Percentiles rank a stretch among this genome's conserved stretches.
phyloP scores from a whole-genome alignment of 2,888 invertebrate species.

The Nomada flava region DNA sequence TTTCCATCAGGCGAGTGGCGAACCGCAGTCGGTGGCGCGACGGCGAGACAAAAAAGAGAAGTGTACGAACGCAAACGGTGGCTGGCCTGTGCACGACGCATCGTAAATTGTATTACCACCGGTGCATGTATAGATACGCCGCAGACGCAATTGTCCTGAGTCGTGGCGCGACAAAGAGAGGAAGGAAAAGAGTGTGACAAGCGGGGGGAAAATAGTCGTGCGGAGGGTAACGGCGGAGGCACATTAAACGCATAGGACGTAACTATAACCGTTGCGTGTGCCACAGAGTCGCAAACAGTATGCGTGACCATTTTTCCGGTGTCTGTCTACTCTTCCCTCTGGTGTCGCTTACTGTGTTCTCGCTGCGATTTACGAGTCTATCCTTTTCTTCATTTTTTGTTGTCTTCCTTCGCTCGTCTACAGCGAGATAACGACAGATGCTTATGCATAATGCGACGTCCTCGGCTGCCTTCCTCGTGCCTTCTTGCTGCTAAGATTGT shows the following conservation, averaged over 20 bases:
- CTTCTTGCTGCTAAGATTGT: neutral
- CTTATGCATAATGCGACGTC: constrained; percentile 53
- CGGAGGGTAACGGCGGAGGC: constrained; percentile 28
- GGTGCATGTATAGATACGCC: constrained; percentile 70
- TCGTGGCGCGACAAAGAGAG: neutral
- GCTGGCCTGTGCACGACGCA: constrained; percentile 40
- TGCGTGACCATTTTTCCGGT: constrained; percentile 67
- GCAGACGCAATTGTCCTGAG: constrained; percentile 80
- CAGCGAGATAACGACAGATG: constrained; percentile 52
- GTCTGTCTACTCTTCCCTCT: constrained; percentile 21
- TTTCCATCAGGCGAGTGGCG: constrained; percentile 80
- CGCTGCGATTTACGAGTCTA: constrained; percentile 58
- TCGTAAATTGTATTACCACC: constrained; percentile 71
- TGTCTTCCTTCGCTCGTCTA: constrained; percentile 6
- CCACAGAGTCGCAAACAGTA: constrained; percentile 45
- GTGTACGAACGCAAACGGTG: constrained; percentile 29
- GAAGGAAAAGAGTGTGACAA: neutral
- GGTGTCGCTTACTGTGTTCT: constrained; percentile 51
- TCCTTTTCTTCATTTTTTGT: constrained; percentile 26
- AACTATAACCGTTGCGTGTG: constrained; percentile 62
- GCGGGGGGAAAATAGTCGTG: constrained; percentile 7
- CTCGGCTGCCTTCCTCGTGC: constrained; percentile 18
- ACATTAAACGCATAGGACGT: constrained; percentile 42
- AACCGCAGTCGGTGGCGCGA: constrained; percentile 76
- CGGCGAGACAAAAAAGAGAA: constrained; percentile 45